Evolutionary conservation across 2,888 invertebrate genomes (phyloP).

Genomic region (Cancer borealis): DNA sequence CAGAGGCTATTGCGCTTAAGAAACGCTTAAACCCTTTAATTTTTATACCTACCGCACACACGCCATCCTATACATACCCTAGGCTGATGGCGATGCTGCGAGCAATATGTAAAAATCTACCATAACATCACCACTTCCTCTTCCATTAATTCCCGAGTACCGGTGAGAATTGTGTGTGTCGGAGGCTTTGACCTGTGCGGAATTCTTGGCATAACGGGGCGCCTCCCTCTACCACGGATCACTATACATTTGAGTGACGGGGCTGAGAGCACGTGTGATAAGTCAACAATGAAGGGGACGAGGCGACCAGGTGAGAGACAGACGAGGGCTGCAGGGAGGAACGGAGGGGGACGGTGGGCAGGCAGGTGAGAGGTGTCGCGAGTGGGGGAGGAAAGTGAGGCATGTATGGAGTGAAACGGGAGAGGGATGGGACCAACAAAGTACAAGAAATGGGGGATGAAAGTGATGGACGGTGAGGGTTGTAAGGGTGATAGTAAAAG

Average conservation of each 20-base stretch:
- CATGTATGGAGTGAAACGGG: slow-evolving; percentile 8
- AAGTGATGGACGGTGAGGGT: background rate
- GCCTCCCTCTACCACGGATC: slow-evolving; percentile 37
- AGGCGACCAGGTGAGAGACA: slow-evolving; percentile 35
- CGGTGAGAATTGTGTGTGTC: slow-evolving; percentile 43
- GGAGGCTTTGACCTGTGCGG: slow-evolving; percentile 32
- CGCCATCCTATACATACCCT: background rate
- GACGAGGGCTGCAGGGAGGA: background rate
- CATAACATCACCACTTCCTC: slow-evolving; percentile 43
- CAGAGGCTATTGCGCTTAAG: background rate
- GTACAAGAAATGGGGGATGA: background rate
- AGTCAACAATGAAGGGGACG: slow-evolving; percentile 43
- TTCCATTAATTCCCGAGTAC: slow-evolving; percentile 31
- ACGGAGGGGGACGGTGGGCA: background rate
- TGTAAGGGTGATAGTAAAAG: background rate
- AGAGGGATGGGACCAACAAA: background rate
- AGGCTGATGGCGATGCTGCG: background rate
- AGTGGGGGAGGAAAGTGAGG: slow-evolving; percentile 22
- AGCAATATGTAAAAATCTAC: slow-evolving; percentile 41
- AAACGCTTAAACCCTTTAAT: background rate
- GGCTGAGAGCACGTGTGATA: slow-evolving; percentile 38
- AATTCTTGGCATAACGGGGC: slow-evolving; percentile 37
- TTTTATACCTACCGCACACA: slow-evolving; percentile 33
- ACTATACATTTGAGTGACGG: slow-evolving; percentile 26
- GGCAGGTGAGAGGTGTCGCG: slow-evolving; percentile 1